These are phyloP conservation scores for Silurus glanis DNA, from an alignment of 2,113 vertebrate genomes.

Conservation along the genomic window DNA sequence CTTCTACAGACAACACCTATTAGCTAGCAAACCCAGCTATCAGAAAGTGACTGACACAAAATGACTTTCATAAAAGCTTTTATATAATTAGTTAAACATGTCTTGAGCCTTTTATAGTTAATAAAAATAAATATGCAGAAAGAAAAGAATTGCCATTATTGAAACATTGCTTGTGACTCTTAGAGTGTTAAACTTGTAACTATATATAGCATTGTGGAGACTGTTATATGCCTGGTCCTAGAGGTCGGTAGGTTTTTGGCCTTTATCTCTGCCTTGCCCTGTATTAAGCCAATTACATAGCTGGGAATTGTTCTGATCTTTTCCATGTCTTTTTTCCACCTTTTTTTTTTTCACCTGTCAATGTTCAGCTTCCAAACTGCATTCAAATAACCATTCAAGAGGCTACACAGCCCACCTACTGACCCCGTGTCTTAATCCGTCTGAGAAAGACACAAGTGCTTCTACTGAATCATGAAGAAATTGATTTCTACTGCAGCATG, in stretches of 20 bases:
- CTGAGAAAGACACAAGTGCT: background rate
- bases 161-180: background rate
- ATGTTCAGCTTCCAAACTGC: no score
- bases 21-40: background rate
- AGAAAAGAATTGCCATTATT: background rate
- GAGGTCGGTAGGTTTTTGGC: background rate
- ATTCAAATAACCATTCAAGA: background rate
- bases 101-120: background rate
- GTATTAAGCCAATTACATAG: background rate
- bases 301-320: background rate
- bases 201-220: no score
- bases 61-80: background rate
- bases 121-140: background rate
- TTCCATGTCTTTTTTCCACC: background rate
- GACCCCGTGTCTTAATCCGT: background rate
- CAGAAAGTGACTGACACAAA: background rate
- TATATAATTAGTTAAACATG: background rate
- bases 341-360: background rate
- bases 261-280: background rate
- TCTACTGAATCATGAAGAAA: background rate
- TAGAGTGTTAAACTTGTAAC: background rate
- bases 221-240: background rate
- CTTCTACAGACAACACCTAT: background rate
- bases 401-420: background rate
- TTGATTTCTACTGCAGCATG: background rate